Evolutionary conservation across 2,888 invertebrate species (phyloP).

Genomic region (Rhamphomyia laevipes): DNA sequence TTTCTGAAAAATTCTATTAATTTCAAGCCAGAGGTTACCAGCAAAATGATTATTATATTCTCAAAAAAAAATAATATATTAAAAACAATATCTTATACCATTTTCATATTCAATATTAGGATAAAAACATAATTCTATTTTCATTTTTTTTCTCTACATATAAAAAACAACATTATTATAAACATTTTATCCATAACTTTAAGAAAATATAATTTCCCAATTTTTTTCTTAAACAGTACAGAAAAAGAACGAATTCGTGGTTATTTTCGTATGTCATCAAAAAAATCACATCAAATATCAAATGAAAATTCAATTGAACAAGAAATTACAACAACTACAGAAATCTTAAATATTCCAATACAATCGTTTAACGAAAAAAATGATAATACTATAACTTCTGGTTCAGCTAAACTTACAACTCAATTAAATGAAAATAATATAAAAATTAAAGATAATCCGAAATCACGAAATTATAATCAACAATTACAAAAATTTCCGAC

Average conservation of each 20-base stretch:
- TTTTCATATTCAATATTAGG: too few species aligned
- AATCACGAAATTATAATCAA: background rate
- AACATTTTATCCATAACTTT: too few species aligned
- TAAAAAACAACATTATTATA: too few species aligned
- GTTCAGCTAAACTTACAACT: background rate
- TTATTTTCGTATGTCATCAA: slow-evolving; percentile 43
- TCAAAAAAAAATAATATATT: too few species aligned
- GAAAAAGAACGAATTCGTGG: slow-evolving; percentile 46
- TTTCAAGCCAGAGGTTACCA: too few species aligned
- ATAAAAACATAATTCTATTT: too few species aligned
- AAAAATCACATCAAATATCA: slow-evolving; percentile 30
- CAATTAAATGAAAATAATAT: background rate
- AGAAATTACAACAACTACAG: slow-evolving; percentile 14
- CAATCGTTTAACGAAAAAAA: background rate
- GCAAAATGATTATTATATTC: too few species aligned
- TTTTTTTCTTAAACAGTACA: slow-evolving; percentile 32
- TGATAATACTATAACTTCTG: background rate
- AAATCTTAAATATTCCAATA: slow-evolving; percentile 6
- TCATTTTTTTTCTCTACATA: too few species aligned
- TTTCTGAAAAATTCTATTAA: too few species aligned
- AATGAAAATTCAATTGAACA: slow-evolving; percentile 10
- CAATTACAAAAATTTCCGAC: background rate
- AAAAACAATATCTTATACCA: too few species aligned
- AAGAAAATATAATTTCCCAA: background rate
- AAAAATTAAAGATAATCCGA: too few species aligned